phyloP scores from a whole-genome alignment of 2,888 invertebrate species.

The Gastracanthus pulcherrimus region DNA sequence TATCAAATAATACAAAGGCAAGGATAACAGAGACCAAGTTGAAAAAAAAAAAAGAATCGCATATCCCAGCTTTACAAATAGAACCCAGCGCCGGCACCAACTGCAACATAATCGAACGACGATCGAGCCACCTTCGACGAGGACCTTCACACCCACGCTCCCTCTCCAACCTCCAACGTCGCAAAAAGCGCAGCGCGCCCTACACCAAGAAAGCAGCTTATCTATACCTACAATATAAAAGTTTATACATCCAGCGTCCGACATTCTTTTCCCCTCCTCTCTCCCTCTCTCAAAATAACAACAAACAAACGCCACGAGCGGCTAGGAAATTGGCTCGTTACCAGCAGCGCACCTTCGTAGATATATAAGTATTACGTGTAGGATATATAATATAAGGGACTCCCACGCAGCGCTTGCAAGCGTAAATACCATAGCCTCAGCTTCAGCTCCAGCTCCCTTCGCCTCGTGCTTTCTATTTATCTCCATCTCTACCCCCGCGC shows the following conservation, averaged over 20 bases:
- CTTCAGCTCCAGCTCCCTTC: neutral
- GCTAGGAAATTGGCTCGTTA: neutral
- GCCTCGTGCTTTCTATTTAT: constrained; percentile 35
- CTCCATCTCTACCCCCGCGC: constrained; percentile 14
- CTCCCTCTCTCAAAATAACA: neutral
- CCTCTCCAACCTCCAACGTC: neutral
- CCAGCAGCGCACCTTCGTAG: no score
- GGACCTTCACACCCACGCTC: no score
- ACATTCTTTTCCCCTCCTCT: neutral
- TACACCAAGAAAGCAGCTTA: no score
- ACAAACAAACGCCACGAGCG: neutral
- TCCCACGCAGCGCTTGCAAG: constrained; percentile 16
- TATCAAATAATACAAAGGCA: no score
- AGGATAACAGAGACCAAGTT: neutral
- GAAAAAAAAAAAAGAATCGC: neutral
- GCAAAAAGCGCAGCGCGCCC: neutral
- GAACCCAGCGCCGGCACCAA: no score
- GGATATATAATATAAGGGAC: neutral
- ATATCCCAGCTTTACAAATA: no score
- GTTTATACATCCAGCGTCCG: neutral
- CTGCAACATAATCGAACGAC: no score
- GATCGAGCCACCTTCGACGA: no score
- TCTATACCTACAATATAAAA: no score
- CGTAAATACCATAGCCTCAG: constrained; percentile 29
- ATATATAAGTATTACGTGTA: no score